Evolutionary conservation across 2,113 vertebrate genomes (phyloP), one percentile per base, ranked within the genome.

Genomic region (Acanthisitta chloris): DNA sequence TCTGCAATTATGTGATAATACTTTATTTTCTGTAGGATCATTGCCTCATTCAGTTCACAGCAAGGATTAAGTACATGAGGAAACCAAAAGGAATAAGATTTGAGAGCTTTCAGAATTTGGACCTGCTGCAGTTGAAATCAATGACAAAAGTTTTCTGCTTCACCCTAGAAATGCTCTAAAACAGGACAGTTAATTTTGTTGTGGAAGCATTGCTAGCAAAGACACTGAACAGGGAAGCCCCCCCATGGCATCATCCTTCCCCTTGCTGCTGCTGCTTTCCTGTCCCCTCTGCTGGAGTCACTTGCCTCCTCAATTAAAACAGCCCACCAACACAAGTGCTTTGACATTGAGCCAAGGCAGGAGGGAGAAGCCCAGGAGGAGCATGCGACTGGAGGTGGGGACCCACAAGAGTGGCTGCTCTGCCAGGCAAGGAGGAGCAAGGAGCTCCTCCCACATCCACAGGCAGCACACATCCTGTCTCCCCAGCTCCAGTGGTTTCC

Each of bases 21-120:
- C 52, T 29, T 66, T 81, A 33, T 97, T 96, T 96, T 93, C 80
- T 78, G 64, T 70, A 51, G 71, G 59, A 93, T 91, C 71, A 54
- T 43, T 86, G 76, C 88, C 46, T 90, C 14, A 4, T 74, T 88
- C 64, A 17, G 59, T 72, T 92, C 77, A 76, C 52, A 94, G 59
- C 31, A 73, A 54, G 19, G 71, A 95, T 69, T 83, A 86, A 93
- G 51, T 58, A 64, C 38, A 51, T 45, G 48, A 71, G 65, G 88
- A 86, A 86, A 58, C n/a, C 43, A 45, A 71, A 90, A 81, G 46
- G 48, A 86, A 54, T 5, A 61, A 40, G 12, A 74, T 78, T 74
- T 55, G 61, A 88, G 36, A 45, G 23, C 21, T 79, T 91, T 76
- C 33, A 83, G 90, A 58, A 64, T 42, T 49, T 55, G 57, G 69